Evolutionary conservation across 2,888 invertebrate genomes (phyloP).

Genomic region (Pilophorus perplexus): DNA sequence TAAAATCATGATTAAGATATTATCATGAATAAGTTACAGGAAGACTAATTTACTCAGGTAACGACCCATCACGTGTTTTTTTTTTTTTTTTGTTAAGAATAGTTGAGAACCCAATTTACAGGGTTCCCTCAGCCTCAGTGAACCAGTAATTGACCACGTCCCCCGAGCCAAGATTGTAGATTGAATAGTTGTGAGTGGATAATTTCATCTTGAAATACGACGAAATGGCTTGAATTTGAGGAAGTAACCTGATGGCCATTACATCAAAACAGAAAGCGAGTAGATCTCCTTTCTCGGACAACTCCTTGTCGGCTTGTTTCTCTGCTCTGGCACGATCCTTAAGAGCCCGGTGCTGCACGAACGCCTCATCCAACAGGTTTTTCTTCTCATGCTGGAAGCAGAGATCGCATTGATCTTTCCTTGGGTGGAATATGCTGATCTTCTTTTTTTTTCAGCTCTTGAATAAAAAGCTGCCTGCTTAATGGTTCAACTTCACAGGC

Average conservation of each 20-base stretch:
- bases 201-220: conserved; percentile 20
- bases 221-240: background rate
- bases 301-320: conserved; percentile 12
- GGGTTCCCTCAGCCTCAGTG: conserved; percentile 40
- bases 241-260: conserved; percentile 5
- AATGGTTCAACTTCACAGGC: background rate
- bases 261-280: conserved; percentile 1
- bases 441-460: background rate
- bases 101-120: too few relatives aligned
- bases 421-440: conserved; percentile 4
- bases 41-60: too few relatives aligned
- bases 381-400: conserved; percentile 25
- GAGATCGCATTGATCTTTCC: conserved; percentile 32
- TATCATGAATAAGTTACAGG: too few relatives aligned
- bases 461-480: background rate
- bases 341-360: background rate
- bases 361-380: conserved; percentile 6
- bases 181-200: conserved; percentile 17
- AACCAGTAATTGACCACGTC: conserved; percentile 35
- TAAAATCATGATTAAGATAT: too few relatives aligned
- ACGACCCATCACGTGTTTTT: too few relatives aligned
- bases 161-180: conserved; percentile 26
- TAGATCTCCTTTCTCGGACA: background rate
- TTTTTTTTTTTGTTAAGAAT: too few relatives aligned
- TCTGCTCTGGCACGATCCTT: conserved; percentile 11